Base-by-base conservation (phyloP, 2,797 vertebrate genomes). In the Triplophysa yarkandensis region DNA sequence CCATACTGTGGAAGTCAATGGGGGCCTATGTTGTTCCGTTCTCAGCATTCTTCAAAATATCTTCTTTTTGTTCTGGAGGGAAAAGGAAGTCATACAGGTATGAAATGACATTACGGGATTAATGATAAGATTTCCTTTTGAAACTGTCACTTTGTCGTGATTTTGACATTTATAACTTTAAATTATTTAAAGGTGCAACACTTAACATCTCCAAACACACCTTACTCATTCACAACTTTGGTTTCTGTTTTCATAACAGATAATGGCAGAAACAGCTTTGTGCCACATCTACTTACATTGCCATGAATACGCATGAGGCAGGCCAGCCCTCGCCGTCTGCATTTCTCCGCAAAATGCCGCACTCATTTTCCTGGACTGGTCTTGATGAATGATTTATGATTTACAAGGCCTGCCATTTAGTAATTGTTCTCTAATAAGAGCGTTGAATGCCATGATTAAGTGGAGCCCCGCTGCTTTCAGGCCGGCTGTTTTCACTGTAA, bases 381-480 rank as follows among this genome's bases (percentile, higher is more conserved):
- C 82, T 73, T 64, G 82, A 87, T 89, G 86, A 89, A 89, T 90
- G 88, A 92, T 89, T 87, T 87, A 89, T 91, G 89, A 87, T 89
- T 88, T 88, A 87, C 85, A 87, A 88, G 85, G 81, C 78, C 86
- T 87, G 85, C 85, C 88, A 88, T 90, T 89, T 88, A 88, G 86
- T 89, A 89, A 91, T 90, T 90, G 87, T 87, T 80, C 86, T 81
- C 83, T 90, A 90, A 91, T 89, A 87, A 88, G 84, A 83, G 80
- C 79, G 83, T 86, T 87, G 87, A 91, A 90, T 88, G 81, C 84
- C 80, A 80, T 89, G 84, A 88, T 88, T 88, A 89, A 90, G 88
- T 86, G 82, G 80, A 81, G 81, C 71, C 82, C 83, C 28, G 76
- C 86, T 87, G 83, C 76, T 82, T 80, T 81, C 72, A 68, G 84